Evolutionary conservation across 1,140 invertebrate genomes (phyloP), one percentile per base, ranked within the genome.

Genomic region (Caenorhabditis inopinata): DNA sequence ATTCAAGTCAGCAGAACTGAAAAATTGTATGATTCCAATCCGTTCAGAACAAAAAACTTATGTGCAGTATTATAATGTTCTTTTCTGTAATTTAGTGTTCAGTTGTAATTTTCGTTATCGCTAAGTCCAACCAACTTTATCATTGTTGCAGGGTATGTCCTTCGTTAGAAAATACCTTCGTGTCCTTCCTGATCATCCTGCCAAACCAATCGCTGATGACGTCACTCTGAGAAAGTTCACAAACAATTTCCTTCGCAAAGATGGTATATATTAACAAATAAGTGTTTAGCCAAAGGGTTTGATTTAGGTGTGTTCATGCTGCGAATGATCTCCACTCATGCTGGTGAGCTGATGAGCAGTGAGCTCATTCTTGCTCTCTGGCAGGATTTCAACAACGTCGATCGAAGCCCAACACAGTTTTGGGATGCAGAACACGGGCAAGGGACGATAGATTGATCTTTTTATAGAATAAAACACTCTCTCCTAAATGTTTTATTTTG

Each of bases 301-400:
- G n/a, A n/a, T 7, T 51, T 51, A 51, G n/a, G 48, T 25, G 80
- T 88, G 11, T 88, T 88, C 58, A 88, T 88, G 87, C 74, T 87
- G 29, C 77, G 83, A 32, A 83, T 83, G 83, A 83, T 87, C 38
- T 87, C 86, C 21, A 87, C 86, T 0, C 86, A 87, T 49, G 87
- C 87, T 35, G 87, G 87, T 21, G 87, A 88, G 75, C 80, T 88
- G 35, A 88, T 88, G 87, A 86, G 68, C 76, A 85, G 83, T 35
- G 87, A 88, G 79, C 73, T 88, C 79, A 88, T 88, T 21, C 76
- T 88, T 35, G 88, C 87, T 5, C 78, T 88, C 18, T 88, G 87
- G 87, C 86, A 88, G 49, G 87, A 88, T 79, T 88, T 89, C 79
- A 88, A 89, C 82, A 89, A 88, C 75, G 84, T 88, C 45, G 87